Conservation (phyloP, 2,888 invertebrate species). For the Drosophila testacea region DNA sequence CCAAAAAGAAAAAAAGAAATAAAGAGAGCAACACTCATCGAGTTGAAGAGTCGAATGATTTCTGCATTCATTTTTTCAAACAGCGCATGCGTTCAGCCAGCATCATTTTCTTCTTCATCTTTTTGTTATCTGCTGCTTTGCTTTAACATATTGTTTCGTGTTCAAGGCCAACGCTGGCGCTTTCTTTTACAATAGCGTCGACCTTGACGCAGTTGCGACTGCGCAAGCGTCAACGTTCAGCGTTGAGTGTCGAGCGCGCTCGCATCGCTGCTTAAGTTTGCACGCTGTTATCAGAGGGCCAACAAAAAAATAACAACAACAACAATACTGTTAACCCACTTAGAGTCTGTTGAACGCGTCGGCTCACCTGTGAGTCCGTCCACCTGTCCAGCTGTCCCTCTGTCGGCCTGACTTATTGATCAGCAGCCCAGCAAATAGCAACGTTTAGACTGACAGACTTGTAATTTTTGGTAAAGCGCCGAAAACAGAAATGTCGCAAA, state of each 20-base stretch:
- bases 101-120: conserved; percentile 12
- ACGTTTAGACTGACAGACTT: conserved; percentile 57
- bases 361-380: conserved; percentile 40
- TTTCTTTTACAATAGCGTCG: conserved; percentile 81
- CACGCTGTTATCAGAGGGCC: conserved; percentile 59
- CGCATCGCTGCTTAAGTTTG: conserved; percentile 49
- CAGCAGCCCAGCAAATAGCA: conserved; percentile 62
- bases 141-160: conserved; percentile 70
- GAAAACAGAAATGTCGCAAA: conserved; percentile 73
- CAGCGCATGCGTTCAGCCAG: conserved; percentile 9
- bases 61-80: conserved; percentile 46
- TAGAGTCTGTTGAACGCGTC: conserved; percentile 77
- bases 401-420: conserved; percentile 61
- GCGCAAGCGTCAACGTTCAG: conserved; percentile 66
- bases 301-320: conserved; percentile 16
- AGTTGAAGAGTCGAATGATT: conserved; percentile 30
- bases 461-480: conserved; percentile 58
- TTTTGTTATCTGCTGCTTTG: conserved; percentile 20
- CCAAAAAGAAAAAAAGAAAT: neutral
- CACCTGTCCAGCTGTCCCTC: conserved; percentile 9
- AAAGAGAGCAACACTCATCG: conserved; percentile 33
- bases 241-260: conserved; percentile 25
- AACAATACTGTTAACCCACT: conserved; percentile 68
- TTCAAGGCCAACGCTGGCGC: conserved; percentile 78
- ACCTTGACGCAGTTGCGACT: conserved; percentile 75